phyloP scores from a whole-genome alignment of 2,113 vertebrate genomes.

The Piliocolobus tephrosceles region DNA sequence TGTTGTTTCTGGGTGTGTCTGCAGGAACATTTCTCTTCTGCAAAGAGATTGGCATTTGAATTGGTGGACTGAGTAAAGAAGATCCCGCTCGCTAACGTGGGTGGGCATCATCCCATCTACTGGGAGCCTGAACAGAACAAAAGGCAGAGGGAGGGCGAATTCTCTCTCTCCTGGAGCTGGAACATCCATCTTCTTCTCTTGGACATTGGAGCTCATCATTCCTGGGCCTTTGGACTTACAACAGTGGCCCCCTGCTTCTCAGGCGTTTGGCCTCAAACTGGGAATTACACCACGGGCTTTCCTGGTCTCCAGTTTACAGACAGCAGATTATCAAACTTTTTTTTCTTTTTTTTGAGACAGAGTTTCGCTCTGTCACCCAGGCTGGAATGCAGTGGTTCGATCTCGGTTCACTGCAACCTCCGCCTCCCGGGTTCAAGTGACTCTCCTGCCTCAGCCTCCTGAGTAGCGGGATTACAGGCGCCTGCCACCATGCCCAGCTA shows the following conservation, averaged over 20 bases:
- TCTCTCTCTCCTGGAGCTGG: not conserved
- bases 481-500: too few species aligned
- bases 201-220: not conserved
- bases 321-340: not conserved
- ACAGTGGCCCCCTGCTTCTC: not conserved
- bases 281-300: not conserved
- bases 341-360: too few species aligned
- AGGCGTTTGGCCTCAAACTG: not conserved
- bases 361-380: fast-evolving
- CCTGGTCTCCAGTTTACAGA: too few species aligned
- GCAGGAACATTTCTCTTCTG: not conserved
- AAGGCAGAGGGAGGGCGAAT: not conserved
- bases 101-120: not conserved
- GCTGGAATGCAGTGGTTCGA: fast-evolving
- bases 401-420: too few species aligned
- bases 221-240: not conserved
- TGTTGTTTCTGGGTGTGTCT: not conserved
- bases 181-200: not conserved
- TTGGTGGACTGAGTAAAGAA: not conserved
- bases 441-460: too few species aligned
- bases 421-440: too few species aligned
- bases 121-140: not conserved
- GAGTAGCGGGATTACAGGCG: too few species aligned
- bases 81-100: not conserved
- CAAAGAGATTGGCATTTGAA: not conserved